Conservation (phyloP, 2,797 vertebrate species). For the Ataeniobius toweri region DNA sequence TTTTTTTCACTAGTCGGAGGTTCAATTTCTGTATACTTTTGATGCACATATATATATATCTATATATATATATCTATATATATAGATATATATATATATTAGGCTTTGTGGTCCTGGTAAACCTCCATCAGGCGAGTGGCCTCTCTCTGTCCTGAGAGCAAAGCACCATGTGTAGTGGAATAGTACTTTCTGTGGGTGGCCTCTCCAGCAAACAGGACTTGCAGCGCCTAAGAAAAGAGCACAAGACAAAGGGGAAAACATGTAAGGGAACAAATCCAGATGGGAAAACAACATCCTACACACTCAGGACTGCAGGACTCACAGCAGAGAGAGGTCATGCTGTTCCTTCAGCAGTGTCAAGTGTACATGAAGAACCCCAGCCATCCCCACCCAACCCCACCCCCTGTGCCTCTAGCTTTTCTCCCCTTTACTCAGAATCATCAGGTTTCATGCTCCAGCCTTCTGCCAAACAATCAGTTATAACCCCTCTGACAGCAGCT, state of each 20-base stretch:
- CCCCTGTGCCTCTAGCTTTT: not conserved
- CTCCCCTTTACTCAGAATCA: constrained; percentile 30
- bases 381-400: not conserved
- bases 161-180: constrained; percentile 99
- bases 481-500: constrained; percentile 40
- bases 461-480: constrained; percentile 29
- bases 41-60: too few species aligned
- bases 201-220: constrained; percentile 98
- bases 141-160: constrained; percentile 97
- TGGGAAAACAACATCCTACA: constrained; percentile 25
- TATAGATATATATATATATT: constrained; percentile 61
- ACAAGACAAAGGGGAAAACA: constrained; percentile 3
- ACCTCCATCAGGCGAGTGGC: constrained; percentile 92
- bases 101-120: constrained; percentile 92
- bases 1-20: constrained; percentile 83
- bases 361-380: constrained; percentile 33
- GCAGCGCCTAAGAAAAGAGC: constrained; percentile 84
- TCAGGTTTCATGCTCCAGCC: constrained; percentile 63
- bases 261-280: constrained; percentile 22
- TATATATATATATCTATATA: constrained; percentile 44
- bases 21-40: constrained; percentile 59
- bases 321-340: constrained; percentile 45
- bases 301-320: not conserved
- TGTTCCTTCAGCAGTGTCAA: constrained; percentile 66
- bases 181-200: constrained; percentile 99